Base-by-base conservation (phyloP, 2,888 invertebrate genomes). In the Incurvaria masculella region DNA sequence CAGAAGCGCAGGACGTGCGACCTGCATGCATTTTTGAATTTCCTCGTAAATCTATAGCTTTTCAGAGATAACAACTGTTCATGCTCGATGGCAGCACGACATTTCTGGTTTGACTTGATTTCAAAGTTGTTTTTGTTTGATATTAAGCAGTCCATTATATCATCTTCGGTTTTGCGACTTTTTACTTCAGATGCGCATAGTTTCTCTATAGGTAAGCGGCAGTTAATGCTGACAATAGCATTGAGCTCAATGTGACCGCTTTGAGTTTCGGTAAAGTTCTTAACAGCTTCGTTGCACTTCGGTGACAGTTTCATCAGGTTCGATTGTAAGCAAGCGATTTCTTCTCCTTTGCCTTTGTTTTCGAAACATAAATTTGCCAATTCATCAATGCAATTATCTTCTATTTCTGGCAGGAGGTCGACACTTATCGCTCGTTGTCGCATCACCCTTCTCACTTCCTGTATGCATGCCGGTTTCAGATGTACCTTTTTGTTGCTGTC, bases 21-120 rank as follows among this genome's bases (percentile, higher is more conserved):
- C 59, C 89, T 89, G 61, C 98, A 99, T 0, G 95, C 92, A 66
- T 95, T 87, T 72, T 97, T 95, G 68, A 99, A 98, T 68, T 94
- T 94, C 60, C 89, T 90, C 1, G 91, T 93, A 65, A 97, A 98
- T 59, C 88, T 89, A 69, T 94, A 96, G 71, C 94, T 94, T 68
- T 96, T 94, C 54, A 98, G 67, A 2, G 94, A 89, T 52, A 97
- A 90, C 51, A 99, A 79, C 72, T 99, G 98, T 64, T 97, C 96
- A 76, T 99, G 98, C 72, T 98, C 97, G 45, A 99, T 89, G 51
- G 95, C 94, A 33, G 92, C 91, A 53, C 89, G 83, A 69, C 98
- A 98, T 68, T 95, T 94, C 0, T 75, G 59, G 63, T 89, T 88
- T 17, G 85, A 81, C 59, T 88, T 86, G 61, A 94, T 83, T 60